These are phyloP conservation scores for Ptilodon capucinus DNA, from an alignment of 2,888 invertebrate genomes.

Conservation along the genomic window DNA sequence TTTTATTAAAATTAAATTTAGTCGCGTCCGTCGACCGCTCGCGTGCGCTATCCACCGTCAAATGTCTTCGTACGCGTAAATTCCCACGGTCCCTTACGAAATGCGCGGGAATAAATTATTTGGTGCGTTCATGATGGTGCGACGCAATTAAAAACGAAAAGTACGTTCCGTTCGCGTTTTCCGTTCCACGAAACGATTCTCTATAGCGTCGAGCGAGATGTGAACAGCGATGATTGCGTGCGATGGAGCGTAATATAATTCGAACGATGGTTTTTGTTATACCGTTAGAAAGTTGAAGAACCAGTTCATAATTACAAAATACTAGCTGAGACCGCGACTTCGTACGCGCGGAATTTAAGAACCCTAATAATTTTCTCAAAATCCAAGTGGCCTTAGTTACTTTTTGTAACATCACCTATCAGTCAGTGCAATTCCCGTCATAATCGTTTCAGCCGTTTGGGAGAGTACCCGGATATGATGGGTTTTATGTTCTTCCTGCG, in stretches of 20 bases:
- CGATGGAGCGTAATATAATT: slow-evolving; percentile 20
- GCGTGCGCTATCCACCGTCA: slow-evolving; percentile 35
- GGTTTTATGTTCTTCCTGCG: too few species aligned
- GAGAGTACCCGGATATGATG: too few species aligned
- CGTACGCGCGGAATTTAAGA: too few species aligned
- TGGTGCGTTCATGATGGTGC: too few species aligned
- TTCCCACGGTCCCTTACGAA: slow-evolving; percentile 41
- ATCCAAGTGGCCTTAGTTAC: too few species aligned
- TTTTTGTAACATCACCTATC: too few species aligned
- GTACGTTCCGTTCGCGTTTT: slow-evolving; percentile 54
- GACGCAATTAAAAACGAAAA: slow-evolving; percentile 29
- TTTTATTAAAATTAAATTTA: slow-evolving; percentile 14
- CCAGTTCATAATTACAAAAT: slow-evolving; percentile 5
- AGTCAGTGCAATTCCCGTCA: too few species aligned
- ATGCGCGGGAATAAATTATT: slow-evolving; percentile 31
- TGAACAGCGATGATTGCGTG: slow-evolving; percentile 17
- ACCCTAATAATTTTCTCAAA: too few species aligned
- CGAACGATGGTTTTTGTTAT: slow-evolving; percentile 16
- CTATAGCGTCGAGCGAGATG: slow-evolving; percentile 30
- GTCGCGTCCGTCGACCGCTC: slow-evolving; percentile 40
- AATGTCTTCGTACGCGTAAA: slow-evolving; percentile 39
- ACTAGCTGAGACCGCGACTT: not conserved
- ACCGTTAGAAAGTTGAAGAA: slow-evolving; percentile 33
- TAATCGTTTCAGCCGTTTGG: too few species aligned
- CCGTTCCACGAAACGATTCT: slow-evolving; percentile 27